Evolutionary conservation across 2,797 vertebrate species (phyloP), one percentile per base, ranked within the genome.

Genomic region (Glyptemys insculpta): DNA sequence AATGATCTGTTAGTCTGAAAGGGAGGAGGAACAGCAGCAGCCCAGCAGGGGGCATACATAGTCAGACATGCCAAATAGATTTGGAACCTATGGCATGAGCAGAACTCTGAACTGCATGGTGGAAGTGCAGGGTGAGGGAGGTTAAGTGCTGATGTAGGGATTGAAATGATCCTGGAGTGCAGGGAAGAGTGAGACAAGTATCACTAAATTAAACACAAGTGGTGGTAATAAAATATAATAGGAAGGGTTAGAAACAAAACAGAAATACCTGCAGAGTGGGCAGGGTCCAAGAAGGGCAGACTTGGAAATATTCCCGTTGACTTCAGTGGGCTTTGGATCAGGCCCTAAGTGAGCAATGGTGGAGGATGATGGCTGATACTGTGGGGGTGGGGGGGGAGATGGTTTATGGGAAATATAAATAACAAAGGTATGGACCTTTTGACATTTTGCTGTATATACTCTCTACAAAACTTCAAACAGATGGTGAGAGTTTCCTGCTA

Each of bases 321-420:
- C 0, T 0, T 7, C 79, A 62, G 65, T 52, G 62, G 86, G 79
- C 19, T n/a, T 54, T 54, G 23, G 21, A 54, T 54, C 23, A 54
- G 54, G 54, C 8, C 21, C 23, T 54, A 54, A 54, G 56, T 47
- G 6, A 95, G 62, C 11, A 31, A 2, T 65, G 44, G 91, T 57
- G 37, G 50, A 56, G 5, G 0, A 1, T 29, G 9, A 68, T 44
- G 85, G 44, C 4, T 82, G n/a, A 6, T 7, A 80, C 2, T 11
- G 41, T 65, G 6, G 1, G 1, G 49, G 2, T 31, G 4, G 21
- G 9, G 21, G 9, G 25, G 82, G 12, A 80, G 4, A 52, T 44
- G 21, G 68, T 9, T 83, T 54, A 50, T 54, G 59, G 57, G 90
- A 90, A 83, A 74, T 52, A 25, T 12, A 52, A 91, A 79, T 31